phyloP scores from a whole-genome alignment of 2,888 invertebrate genomes.

The Aphidoletes aphidimyza region DNA sequence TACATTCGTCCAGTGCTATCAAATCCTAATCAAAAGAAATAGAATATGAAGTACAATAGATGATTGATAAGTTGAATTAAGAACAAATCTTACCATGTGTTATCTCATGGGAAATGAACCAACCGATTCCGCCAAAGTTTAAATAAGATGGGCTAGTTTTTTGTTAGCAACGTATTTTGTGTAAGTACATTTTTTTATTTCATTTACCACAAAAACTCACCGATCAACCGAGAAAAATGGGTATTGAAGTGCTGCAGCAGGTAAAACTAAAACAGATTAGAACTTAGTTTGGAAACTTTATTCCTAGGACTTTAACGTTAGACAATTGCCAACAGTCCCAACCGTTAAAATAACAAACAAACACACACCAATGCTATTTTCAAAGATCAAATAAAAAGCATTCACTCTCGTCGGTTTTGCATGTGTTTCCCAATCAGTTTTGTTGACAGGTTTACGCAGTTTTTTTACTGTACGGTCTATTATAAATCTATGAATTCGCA shows the following conservation, averaged over 20 bases:
- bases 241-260: neutral
- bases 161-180: neutral
- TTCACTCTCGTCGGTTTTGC: neutral
- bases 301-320: neutral
- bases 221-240: neutral
- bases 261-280: neutral
- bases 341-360: neutral
- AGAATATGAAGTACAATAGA: no score
- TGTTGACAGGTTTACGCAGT: constrained; percentile 39
- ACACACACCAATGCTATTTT: neutral
- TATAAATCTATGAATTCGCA: neutral
- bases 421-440: constrained; percentile 52
- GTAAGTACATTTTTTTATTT: neutral
- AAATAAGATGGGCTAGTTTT: neutral
- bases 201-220: neutral
- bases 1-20: no score
- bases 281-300: neutral
- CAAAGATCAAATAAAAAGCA: neutral
- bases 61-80: neutral
- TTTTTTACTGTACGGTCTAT: neutral
- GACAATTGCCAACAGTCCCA: neutral
- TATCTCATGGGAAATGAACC: neutral
- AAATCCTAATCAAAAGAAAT: no score
- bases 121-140: neutral
- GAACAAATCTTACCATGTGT: neutral